Evolutionary conservation across 2,113 vertebrate genomes (phyloP), one percentile per base, ranked within the genome.

Genomic region (Synodontis membranacea): DNA sequence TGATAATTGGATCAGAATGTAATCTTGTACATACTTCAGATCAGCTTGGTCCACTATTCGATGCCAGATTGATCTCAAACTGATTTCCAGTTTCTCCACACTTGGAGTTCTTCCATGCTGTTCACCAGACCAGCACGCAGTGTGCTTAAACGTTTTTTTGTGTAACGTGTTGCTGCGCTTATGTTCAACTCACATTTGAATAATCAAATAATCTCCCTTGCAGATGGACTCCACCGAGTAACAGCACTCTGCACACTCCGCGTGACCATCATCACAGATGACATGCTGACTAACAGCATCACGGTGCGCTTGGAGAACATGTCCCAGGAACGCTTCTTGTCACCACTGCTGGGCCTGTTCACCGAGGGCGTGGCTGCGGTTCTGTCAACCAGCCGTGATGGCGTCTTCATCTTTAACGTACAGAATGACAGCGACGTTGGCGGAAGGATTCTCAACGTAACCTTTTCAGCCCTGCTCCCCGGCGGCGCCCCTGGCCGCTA

Each of bases 271-370:
- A 99, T 99, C 93, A 99, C 98, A 0, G 98, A 99, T 0, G 97
- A 99, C 94, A 99, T 99, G 98, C 92, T 99, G 85, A 98, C 97
- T 88, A 97, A 98, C 95, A 99, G 98, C 94, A 99, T 99, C 95
- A 99, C 98, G 0, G 98, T 99, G 56, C 96, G 98, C 0, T 94
- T 99, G 93, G 97, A 99, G 93, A 97, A 99, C 95, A 98, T 99
- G 98, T 99, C 97, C 0, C 98, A 99, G 96, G 98, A 99, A 93
- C 94, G 93, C 89, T 99, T 99, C 92, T 96, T 99, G 14, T 99
- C 98, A 0, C 97, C 97, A 0, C 95, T 99, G 48, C 96, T 99
- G 12, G 91, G 95, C 15, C 96, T 96, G 15, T 99, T 99, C 19
- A 94, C 98, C 25, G 96, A 99, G 75, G 98, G 97, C 0, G 97